These are phyloP conservation scores for Endomychus coccineus DNA, from an alignment of 2,888 invertebrate genomes.

Conservation along the genomic window DNA sequence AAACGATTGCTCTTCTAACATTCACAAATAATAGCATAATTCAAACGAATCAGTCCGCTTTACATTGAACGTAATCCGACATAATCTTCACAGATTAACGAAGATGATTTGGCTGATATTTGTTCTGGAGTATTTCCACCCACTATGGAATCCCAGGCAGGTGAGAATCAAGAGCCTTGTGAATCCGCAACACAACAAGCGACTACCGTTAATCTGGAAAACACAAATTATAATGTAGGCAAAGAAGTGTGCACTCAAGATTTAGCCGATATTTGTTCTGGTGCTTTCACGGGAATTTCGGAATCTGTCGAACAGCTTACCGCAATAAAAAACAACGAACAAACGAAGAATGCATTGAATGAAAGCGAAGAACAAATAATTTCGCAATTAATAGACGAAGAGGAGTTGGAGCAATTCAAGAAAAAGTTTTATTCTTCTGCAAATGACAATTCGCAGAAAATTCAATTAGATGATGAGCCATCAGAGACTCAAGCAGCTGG, in stretches of 20 bases:
- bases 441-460: constrained; percentile 6
- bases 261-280: constrained; percentile 50
- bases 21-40: too few relatives aligned
- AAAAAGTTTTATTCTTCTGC: constrained; percentile 33
- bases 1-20: too few relatives aligned
- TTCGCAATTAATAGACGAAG: constrained; percentile 35
- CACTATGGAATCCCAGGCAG: constrained; percentile 2
- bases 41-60: too few relatives aligned
- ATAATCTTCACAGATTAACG: too few relatives aligned
- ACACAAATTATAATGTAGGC: too few relatives aligned
- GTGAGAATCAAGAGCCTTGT: too few relatives aligned
- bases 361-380: constrained; percentile 26
- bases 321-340: constrained; percentile 5
- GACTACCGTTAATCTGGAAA: too few relatives aligned
- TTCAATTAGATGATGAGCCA: constrained; percentile 12
- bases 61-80: too few relatives aligned
- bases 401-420: constrained; percentile 36
- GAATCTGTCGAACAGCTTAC: too few relatives aligned
- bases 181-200: too few relatives aligned
- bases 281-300: constrained; percentile 19
- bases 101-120: constrained; percentile 46
- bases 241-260: too few relatives aligned
- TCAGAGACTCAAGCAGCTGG: constrained; percentile 28
- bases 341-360: constrained; percentile 7
- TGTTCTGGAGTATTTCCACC: constrained; percentile 42